Conservation (phyloP, 2,888 invertebrate species). For the Chrysomela aeneicollis region DNA sequence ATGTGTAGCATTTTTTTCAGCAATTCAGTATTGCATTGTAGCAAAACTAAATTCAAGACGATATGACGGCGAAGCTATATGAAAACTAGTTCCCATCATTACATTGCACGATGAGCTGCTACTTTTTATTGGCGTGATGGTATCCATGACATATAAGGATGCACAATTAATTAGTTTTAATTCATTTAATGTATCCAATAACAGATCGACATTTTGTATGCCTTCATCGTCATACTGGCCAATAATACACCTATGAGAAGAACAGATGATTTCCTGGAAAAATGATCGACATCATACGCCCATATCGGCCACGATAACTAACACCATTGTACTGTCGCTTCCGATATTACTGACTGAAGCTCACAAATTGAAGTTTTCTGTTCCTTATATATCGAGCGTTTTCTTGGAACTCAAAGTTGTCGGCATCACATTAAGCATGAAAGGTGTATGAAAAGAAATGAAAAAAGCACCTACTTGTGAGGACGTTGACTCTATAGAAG, state of each 20-base stretch:
- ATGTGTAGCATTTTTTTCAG: too few species aligned
- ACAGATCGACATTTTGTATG: slow-evolving; percentile 16
- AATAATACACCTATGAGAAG: slow-evolving; percentile 10
- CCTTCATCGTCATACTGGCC: slow-evolving; percentile 10
- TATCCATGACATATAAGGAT: not conserved
- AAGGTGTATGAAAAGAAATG: not conserved
- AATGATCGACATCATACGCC: slow-evolving; percentile 19
- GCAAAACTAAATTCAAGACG: not conserved
- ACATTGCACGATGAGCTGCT: not conserved
- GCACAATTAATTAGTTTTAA: not conserved
- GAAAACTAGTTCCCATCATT: not conserved
- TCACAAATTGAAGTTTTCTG: slow-evolving; percentile 20
- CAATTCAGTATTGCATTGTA: not conserved
- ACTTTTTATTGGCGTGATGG: not conserved
- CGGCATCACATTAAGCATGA: not conserved
- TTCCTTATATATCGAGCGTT: slow-evolving; percentile 12
- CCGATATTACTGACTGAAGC: slow-evolving; percentile 14
- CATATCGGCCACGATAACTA: slow-evolving; percentile 14
- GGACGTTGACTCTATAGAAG: slow-evolving; percentile 14
- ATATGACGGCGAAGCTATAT: not conserved
- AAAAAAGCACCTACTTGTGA: slow-evolving; percentile 3
- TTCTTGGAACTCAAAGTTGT: slow-evolving; percentile 12
- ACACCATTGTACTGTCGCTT: slow-evolving; percentile 16
- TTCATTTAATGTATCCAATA: not conserved
- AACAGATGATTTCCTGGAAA: slow-evolving; percentile 24